phyloP scores from a whole-genome alignment of 2,113 vertebrate species.

The Gavialis gangeticus region DNA sequence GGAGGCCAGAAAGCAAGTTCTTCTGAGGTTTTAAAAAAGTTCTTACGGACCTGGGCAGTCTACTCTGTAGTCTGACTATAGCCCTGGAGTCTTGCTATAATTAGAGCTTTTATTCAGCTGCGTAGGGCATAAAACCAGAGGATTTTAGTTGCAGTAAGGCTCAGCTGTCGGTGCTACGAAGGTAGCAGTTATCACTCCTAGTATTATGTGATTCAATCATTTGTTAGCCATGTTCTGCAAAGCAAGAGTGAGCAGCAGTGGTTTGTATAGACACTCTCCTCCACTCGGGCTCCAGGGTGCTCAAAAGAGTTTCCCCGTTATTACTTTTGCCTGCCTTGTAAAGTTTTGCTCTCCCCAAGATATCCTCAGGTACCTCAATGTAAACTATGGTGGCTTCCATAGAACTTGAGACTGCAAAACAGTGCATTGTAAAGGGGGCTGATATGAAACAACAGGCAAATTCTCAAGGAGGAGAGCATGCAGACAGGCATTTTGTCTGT shows the following conservation, averaged over 20 bases:
- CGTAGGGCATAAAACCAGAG: neutral
- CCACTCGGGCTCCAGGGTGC: neutral
- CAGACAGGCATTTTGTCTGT: neutral
- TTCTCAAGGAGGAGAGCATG: neutral
- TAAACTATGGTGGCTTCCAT: neutral
- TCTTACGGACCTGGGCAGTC: neutral
- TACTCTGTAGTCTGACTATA: neutral
- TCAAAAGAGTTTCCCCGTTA: too few relatives aligned
- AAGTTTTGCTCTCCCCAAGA: neutral
- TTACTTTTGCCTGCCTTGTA: too few relatives aligned
- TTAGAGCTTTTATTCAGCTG: neutral
- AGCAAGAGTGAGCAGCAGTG: neutral
- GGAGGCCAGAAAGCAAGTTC: too few relatives aligned
- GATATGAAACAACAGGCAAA: neutral
- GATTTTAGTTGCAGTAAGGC: neutral
- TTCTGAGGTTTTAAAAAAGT: neutral
- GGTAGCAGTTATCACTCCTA: neutral
- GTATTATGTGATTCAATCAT: neutral
- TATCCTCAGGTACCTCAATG: accelerated
- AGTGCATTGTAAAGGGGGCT: accelerated
- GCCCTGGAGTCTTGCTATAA: neutral
- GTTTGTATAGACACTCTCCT: neutral
- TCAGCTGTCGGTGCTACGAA: neutral
- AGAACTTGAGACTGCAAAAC: neutral
- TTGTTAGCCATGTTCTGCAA: accelerated